Percentiles rank a stretch among this genome's conserved stretches.
phyloP scores from a whole-genome alignment of 2,113 vertebrate genomes.

The Cinclus mexicanus region DNA sequence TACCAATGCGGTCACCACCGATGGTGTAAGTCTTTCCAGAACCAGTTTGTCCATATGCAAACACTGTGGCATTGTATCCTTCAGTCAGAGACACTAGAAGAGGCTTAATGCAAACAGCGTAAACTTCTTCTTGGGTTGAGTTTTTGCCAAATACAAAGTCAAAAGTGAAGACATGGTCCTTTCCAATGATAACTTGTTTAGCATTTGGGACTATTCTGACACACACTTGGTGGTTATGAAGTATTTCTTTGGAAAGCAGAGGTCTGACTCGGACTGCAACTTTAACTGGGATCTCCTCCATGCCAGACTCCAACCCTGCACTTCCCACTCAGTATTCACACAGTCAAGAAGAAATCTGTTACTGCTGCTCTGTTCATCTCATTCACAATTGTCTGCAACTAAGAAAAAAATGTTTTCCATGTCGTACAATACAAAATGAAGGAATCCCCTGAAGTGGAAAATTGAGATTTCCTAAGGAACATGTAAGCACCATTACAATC shows the following conservation, averaged over 20 bases:
- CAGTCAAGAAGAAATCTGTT: slow-evolving; percentile 26
- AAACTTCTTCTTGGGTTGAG: slow-evolving; percentile 85
- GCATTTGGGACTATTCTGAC: slow-evolving; percentile 80
- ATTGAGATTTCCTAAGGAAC: neutral
- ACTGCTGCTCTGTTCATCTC: neutral
- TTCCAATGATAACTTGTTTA: slow-evolving; percentile 82
- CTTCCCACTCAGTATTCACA: neutral
- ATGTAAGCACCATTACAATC: neutral
- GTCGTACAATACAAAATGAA: neutral
- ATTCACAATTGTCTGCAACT: neutral
- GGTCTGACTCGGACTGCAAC: slow-evolving; percentile 90
- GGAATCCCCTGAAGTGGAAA: neutral
- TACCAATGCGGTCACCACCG: slow-evolving; percentile 81
- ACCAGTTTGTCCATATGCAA: slow-evolving; percentile 92
- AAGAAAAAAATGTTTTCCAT: slow-evolving; percentile 13
- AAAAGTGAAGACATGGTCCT: slow-evolving; percentile 84
- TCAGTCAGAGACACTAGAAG: slow-evolving; percentile 81
- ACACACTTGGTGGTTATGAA: slow-evolving; percentile 84
- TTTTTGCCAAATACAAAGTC: slow-evolving; percentile 88
- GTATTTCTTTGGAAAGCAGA: slow-evolving; percentile 85
- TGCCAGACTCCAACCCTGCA: slow-evolving; percentile 32
- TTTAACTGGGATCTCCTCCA: slow-evolving; percentile 85
- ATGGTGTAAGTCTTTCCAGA: slow-evolving; percentile 94
- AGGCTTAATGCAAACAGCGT: slow-evolving; percentile 82
- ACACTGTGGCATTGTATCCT: slow-evolving; percentile 90